Evolutionary conservation across 2,888 invertebrate genomes (phyloP), one percentile per base, ranked within the genome.

Genomic region (Thymelicus acteon): DNA sequence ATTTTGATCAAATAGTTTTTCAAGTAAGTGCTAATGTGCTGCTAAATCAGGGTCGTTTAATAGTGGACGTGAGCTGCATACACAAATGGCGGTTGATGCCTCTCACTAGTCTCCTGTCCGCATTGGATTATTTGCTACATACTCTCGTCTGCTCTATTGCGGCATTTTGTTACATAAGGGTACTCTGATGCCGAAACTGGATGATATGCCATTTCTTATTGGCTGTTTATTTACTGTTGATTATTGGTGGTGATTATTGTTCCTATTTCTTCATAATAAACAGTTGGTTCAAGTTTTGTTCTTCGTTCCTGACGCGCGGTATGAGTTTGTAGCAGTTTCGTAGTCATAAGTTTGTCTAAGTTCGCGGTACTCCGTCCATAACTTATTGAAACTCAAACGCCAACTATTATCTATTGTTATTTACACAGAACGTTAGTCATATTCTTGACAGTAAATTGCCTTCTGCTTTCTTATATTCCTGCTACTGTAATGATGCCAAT

Each of bases 81-180:
- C 7, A 39, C 13, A 40, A 65, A 54, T 54, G 24, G 40, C 44
- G 40, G 40, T 31, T 40, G 60, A 60, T 40, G 10, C 40, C 6
- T 60, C 19, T 10, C 40, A 19, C 15, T 57, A 47, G 47, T 47
- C n/a, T 40, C 47, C 61, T 47, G 61, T 47, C 61, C 13, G 44
- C 40, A 61, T 61, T 19, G 44, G 61, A 44, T 54, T 15, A 40
- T 57, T 52, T 52, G 52, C 40, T 54, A 52, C 54, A 60, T 40
- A n/a, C 54, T 54, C 64, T 40, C 54, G 39, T 44, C 19, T 64
- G 52, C 54, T 54, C 54, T 24, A 65, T 57, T 65, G 64, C 64
- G 64, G 64, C 52, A 64, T 57, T 49, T 40, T 39, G 40, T 65
- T 65, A 65, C 44, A 57, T 65, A 65, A 65, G 37, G 63, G 13